These are phyloP conservation scores for Platichthys stellatus DNA, from an alignment of 2,113 vertebrate species.

Conservation along the genomic window DNA sequence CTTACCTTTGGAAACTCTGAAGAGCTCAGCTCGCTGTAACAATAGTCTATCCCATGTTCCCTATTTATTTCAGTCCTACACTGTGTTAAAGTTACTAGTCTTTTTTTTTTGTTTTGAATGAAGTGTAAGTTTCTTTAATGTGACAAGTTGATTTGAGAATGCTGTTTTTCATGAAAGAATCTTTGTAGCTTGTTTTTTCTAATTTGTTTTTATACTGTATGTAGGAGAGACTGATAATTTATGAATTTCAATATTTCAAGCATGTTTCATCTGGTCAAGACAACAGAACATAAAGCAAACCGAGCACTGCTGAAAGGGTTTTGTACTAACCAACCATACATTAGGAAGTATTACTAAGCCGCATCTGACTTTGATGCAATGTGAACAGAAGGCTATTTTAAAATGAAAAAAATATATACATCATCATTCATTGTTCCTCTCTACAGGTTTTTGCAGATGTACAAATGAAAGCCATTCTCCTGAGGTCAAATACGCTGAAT, in stretches of 20 bases:
- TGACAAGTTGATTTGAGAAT: slow-evolving; percentile 60
- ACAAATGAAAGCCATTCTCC: slow-evolving; percentile 55
- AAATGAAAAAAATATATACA: slow-evolving; percentile 3
- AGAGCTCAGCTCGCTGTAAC: slow-evolving; percentile 48
- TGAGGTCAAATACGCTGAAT: slow-evolving; percentile 28
- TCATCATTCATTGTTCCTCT: slow-evolving; percentile 21
- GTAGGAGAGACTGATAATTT: slow-evolving; percentile 30
- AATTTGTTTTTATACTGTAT: slow-evolving; percentile 61
- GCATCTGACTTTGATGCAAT: slow-evolving; percentile 30
- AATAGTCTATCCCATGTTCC: slow-evolving; percentile 22
- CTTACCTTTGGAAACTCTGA: slow-evolving; percentile 59
- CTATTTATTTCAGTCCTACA: slow-evolving; percentile 56
- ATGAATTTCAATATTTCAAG: slow-evolving; percentile 32
- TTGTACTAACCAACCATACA: slow-evolving; percentile 35
- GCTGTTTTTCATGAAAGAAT: slow-evolving; percentile 49
- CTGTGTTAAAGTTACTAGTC: slow-evolving; percentile 48
- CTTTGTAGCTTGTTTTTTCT: slow-evolving; percentile 59
- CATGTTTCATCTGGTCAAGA: slow-evolving; percentile 62
- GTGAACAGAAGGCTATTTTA: slow-evolving; percentile 24
- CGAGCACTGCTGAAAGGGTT: slow-evolving; percentile 20
- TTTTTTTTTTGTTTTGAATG: slow-evolving; percentile 22
- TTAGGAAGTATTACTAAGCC: slow-evolving; percentile 30
- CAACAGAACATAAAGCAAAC: slow-evolving; percentile 41
- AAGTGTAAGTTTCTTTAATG: slow-evolving; percentile 34
- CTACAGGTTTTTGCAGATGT: slow-evolving; percentile 26